Evolutionary conservation across 2,888 invertebrate species (phyloP), one percentile per base, ranked within the genome.

Genomic region (Parnassius smintheus): DNA sequence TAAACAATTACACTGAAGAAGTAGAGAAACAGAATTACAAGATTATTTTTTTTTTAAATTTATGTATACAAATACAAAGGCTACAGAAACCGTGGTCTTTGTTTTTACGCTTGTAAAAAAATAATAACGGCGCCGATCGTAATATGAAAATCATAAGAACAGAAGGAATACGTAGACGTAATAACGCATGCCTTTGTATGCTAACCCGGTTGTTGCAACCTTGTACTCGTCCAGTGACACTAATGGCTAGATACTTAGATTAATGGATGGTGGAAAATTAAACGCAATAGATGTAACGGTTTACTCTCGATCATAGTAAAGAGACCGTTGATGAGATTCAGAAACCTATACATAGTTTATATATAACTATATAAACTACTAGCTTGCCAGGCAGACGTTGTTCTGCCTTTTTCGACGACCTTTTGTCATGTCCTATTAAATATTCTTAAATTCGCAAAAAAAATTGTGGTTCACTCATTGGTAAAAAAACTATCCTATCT

Each of bases 161-260:
- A 55, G 61, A 64, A 64, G 65, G 59, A 65, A 65, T 69, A 64
- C 63, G 60, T 61, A 65, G 60, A 64, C 63, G 62, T 62, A 65
- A 61, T 59, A 63, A 57, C 59, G 51, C 42, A 58, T 62, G 60
- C 59, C 63, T 64, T 59, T 52, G 61, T 66, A 53, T 41, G 54
- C 25, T 62, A 56, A 63, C 61, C 59, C 55, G 42, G 54, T 56
- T 68, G 68, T 72, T 57, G 48, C 71, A 74, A 72, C 75, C 77
- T 77, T 78, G 79, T 66, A 62, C 62, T 61, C 65, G 75, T 72
- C 61, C 73, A 72, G 66, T 75, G 75, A 72, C 75, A 73, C 72
- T 69, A 68, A 67, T 65, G 64, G 67, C 67, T 61, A 69, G 70
- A 73, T 72, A 71, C 67, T 66, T 61, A 70, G 65, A 73, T 71